phyloP scores from a whole-genome alignment of 1,140 invertebrate species.

The Drosophila nebulosa region DNA sequence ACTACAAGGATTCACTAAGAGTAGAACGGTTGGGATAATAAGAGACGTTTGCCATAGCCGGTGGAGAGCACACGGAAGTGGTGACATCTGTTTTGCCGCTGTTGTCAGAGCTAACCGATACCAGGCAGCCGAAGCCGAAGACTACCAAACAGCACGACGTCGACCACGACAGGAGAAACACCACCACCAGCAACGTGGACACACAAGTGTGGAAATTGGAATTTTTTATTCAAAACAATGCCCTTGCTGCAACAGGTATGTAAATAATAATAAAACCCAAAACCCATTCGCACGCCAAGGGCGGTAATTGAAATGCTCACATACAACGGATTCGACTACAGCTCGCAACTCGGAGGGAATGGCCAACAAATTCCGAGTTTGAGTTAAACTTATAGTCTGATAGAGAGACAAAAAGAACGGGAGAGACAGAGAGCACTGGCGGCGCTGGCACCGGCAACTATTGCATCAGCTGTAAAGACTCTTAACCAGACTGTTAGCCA shows the following conservation, averaged over 20 bases:
- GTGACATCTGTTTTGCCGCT: conserved; percentile 77
- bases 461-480: conserved; percentile 51
- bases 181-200: conserved; percentile 27
- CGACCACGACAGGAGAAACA: conserved; percentile 13
- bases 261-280: conserved; percentile 80
- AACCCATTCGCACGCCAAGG: conserved; percentile 71
- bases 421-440: not conserved
- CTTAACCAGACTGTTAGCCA: not conserved
- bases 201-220: conserved; percentile 80
- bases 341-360: conserved; percentile 11
- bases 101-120: conserved; percentile 57
- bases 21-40: not conserved
- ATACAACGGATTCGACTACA: conserved; percentile 31
- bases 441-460: not conserved
- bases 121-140: conserved; percentile 46
- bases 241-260: conserved; percentile 80
- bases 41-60: conserved; percentile 7
- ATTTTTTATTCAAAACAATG: conserved; percentile 81
- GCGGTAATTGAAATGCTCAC: conserved; percentile 74
- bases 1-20: not conserved
- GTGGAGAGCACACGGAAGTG: conserved; percentile 58
- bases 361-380: not conserved
- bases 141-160: conserved; percentile 27
- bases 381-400: not conserved
- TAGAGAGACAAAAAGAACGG: not conserved